A percentile compares a stretch with the other conserved stretches of the same genome.
phyloP scores from a whole-genome alignment of 2,888 invertebrate genomes.

The Timema podura region DNA sequence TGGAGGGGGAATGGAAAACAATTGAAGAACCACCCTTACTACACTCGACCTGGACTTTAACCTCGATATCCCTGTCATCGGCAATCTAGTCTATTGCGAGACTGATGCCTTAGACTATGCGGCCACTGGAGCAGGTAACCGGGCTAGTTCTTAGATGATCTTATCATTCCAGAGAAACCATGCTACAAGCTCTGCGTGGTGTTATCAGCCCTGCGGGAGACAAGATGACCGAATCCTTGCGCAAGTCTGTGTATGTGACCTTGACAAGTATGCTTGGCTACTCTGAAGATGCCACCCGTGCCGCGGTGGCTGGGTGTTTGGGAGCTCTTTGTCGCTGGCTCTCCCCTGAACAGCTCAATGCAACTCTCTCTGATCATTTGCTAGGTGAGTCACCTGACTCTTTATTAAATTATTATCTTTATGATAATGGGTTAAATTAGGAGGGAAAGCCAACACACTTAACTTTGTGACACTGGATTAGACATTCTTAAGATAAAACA shows the following conservation, averaged over 20 bases:
- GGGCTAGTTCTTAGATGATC: not conserved
- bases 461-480: no score
- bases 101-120: no score
- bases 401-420: not conserved
- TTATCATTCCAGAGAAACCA: conserved; percentile 68
- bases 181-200: conserved; percentile 84
- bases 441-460: no score
- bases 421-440: no score
- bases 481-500: no score
- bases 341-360: conserved; percentile 66
- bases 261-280: conserved; percentile 65
- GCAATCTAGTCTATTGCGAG: no score
- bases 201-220: conserved; percentile 81
- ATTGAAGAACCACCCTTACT: no score
- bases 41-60: no score
- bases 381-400: conserved; percentile 52
- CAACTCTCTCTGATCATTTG: conserved; percentile 69
- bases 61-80: no score
- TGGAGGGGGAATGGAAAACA: no score
- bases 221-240: conserved; percentile 79
- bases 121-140: no score
- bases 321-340: conserved; percentile 80
- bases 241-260: conserved; percentile 67
- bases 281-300: conserved; percentile 76
- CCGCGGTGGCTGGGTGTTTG: conserved; percentile 82